Evolutionary conservation across 2,888 invertebrate genomes (phyloP), one percentile per base, ranked within the genome.

Genomic region (Adelphocoris suturalis): DNA sequence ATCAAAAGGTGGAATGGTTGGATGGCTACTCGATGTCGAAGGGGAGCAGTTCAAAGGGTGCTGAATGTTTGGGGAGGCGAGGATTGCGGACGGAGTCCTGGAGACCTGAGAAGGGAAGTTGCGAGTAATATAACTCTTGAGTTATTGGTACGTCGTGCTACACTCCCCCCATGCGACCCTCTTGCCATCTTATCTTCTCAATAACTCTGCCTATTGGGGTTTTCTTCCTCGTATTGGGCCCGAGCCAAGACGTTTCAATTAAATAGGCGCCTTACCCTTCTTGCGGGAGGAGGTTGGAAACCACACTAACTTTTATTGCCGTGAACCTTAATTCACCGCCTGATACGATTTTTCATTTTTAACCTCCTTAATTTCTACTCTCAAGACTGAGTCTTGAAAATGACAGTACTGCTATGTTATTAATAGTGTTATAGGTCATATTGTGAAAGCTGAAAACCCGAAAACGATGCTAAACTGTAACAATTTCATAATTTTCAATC

Each of bases 161-260:
- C 57, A 57, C 57, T n/a, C n/a, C 19, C 23, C 68, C 23, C 68
- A 19, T 9, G 37, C 23, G 11, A 23, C 5, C n/a, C 19, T 3
- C 19, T 19, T 16, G n/a, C 61, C 68, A 19, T 68, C 68, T 68
- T 68, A 68, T 68, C 68, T 68, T 23, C 68, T 13, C 68, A 68
- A 68, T 68, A 68, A 68, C 68, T 68, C 68, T 68, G 68, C 68
- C 68, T 68, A 68, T 68, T 68, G 68, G 68, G 68, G 68, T 23
- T 68, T 68, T 68, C 68, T 68, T 68, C 68, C 23, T 68, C 68
- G 68, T 68, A 11, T 23, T 68, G 68, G 68, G 23, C 27, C 68
- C 13, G 11, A 0, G 68, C 68, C 68, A 68, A 27, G 23, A 68
- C 68, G 27, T 68, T 68, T 68, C 68, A 68, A 68, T 68, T 68